Conservation (phyloP, 2,888 invertebrate species). For the Melolontha melolontha region DNA sequence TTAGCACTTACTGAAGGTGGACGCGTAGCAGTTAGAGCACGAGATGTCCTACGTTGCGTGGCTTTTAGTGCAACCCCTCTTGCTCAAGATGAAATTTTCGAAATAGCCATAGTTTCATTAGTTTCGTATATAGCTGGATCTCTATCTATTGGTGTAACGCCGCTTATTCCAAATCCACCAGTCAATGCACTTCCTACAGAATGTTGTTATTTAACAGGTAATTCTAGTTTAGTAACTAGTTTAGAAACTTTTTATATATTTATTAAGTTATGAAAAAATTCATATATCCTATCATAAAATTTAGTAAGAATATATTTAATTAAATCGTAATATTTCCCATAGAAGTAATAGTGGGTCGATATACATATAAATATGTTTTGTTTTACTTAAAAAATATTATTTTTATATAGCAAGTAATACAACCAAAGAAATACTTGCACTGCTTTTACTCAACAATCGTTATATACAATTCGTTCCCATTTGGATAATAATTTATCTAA, state of each 20-base stretch:
- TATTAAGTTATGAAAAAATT: neutral
- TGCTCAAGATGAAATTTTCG: constrained; percentile 82
- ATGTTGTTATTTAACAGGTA: constrained; percentile 77
- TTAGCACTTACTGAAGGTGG: constrained; percentile 76
- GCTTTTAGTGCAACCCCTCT: constrained; percentile 81
- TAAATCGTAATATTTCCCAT: no score
- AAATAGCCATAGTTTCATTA: constrained; percentile 77
- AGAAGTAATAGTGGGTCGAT: no score
- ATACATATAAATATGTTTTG: no score
- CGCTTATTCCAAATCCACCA: constrained; percentile 69
- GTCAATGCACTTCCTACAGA: constrained; percentile 76
- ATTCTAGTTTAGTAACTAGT: constrained; percentile 35
- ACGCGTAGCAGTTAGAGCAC: constrained; percentile 73
- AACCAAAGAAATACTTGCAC: no score
- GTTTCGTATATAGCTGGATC: constrained; percentile 78
- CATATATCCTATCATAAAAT: no score
- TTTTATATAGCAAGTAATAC: no score
- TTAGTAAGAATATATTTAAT: no score
- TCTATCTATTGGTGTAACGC: constrained; percentile 83
- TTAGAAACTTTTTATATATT: neutral
- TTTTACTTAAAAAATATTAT: no score
- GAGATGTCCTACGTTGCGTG: constrained; percentile 68
- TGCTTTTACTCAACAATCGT: no score
- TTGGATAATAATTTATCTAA: no score
- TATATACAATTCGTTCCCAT: no score